A percentile compares a stretch with the other conserved stretches of the same genome.
These are phyloP conservation scores for Xiphydria camelus DNA, from an alignment of 2,888 invertebrate genomes.

Conservation along the genomic window DNA sequence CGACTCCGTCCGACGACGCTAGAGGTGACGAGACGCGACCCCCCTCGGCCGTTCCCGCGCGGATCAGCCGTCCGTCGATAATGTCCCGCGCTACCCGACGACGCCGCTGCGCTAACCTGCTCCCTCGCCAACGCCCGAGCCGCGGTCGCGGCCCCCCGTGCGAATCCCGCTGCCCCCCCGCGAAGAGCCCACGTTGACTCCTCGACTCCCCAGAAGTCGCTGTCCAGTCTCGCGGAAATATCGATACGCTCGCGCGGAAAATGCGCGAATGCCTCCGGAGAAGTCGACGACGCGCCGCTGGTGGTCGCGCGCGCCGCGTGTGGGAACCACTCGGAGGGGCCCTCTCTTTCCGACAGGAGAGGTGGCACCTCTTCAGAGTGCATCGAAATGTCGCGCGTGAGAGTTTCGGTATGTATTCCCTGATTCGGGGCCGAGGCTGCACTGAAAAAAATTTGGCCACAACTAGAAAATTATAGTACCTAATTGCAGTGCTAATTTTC, in stretches of 20 bases:
- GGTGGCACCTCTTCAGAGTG: slow-evolving; percentile 24
- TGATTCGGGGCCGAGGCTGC: no score
- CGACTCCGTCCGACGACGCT: not conserved
- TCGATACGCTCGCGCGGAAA: slow-evolving; percentile 43
- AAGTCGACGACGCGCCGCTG: no score
- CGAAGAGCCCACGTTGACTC: slow-evolving; percentile 30
- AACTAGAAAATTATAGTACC: no score
- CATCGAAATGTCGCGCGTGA: no score
- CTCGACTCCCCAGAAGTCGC: slow-evolving; percentile 30
- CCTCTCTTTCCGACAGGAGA: no score
- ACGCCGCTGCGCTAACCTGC: slow-evolving; percentile 23
- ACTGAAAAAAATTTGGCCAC: no score
- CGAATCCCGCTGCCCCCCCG: slow-evolving; percentile 24
- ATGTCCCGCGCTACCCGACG: slow-evolving; percentile 41
- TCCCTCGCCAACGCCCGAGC: slow-evolving; percentile 9
- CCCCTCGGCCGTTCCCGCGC: slow-evolving; percentile 55
- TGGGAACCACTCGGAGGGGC: no score
- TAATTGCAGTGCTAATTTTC: no score
- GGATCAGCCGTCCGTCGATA: slow-evolving; percentile 53
- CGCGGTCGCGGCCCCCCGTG: slow-evolving; percentile 31
- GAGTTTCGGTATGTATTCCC: no score
- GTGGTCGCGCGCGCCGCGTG: slow-evolving; percentile 44
- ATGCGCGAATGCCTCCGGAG: slow-evolving; percentile 13
- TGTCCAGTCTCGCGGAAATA: slow-evolving; percentile 55
- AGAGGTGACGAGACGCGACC: slow-evolving; percentile 37